Evolutionary conservation across 1,140 invertebrate genomes (phyloP).

Genomic region (Diorhabda sublineata): DNA sequence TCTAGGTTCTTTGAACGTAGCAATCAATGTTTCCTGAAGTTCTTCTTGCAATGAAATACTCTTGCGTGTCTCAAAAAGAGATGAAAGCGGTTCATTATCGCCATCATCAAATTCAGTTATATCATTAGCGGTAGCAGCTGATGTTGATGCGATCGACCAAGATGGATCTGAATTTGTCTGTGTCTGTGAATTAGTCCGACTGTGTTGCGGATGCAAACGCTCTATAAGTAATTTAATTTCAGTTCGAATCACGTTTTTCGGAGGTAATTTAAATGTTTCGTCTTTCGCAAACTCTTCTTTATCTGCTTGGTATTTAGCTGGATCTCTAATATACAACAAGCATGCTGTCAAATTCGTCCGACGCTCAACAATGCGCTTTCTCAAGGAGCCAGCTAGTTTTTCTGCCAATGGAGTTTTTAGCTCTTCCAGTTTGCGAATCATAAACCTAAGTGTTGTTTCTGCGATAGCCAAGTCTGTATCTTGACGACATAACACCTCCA

Average conservation of each 20-base stretch:
- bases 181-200: conserved; percentile 1
- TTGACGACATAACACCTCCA: conserved; percentile 12
- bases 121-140: too few relatives aligned
- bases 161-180: too few relatives aligned
- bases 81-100: too few relatives aligned
- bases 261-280: conserved; percentile 13
- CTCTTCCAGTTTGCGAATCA: conserved; percentile 17
- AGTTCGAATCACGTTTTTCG: too few relatives aligned
- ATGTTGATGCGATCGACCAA: too few relatives aligned
- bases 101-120: too few relatives aligned
- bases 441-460: conserved; percentile 17
- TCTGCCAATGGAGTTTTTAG: conserved; percentile 14
- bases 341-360: conserved; percentile 7
- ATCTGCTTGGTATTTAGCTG: conserved; percentile 1
- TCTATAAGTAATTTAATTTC: too few relatives aligned
- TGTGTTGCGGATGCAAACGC: not conserved
- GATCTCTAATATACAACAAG: conserved; percentile 12
- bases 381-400: conserved; percentile 4
- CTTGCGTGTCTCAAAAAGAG: too few relatives aligned
- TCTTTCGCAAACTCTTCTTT: conserved; percentile 4
- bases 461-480: conserved; percentile 11
- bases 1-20: not conserved
- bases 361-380: conserved; percentile 16
- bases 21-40: not conserved
- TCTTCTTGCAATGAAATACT: too few relatives aligned